Evolutionary conservation across 2,797 vertebrate genomes (phyloP).

Genomic region (Typhlichthys eigenmanni): DNA sequence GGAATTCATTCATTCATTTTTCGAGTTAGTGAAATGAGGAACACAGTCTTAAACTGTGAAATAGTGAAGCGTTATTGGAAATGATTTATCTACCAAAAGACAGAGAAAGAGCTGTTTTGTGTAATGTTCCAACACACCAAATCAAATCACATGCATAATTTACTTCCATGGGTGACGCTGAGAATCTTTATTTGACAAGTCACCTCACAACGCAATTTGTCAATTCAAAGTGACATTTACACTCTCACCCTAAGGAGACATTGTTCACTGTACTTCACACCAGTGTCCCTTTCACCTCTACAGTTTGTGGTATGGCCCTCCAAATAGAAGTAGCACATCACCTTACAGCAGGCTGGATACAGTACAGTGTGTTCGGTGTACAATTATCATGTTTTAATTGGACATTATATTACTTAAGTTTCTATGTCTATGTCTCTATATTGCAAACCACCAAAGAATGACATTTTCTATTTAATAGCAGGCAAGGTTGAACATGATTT

Average conservation of each 20-base stretch:
- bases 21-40: not conserved
- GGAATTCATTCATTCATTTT: too few species aligned
- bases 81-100: not conserved
- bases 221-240: constrained; percentile 68
- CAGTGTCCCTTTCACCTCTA: constrained; percentile 23
- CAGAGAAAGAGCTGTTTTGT: constrained; percentile 21
- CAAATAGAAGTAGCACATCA: too few species aligned
- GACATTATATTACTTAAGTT: too few species aligned
- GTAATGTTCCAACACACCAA: constrained; percentile 19
- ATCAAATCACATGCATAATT: constrained; percentile 45
- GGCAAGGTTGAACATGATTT: not conserved
- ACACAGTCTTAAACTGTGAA: not conserved
- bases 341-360: too few species aligned
- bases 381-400: too few species aligned
- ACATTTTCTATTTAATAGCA: constrained; percentile 9
- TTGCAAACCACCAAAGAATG: constrained; percentile 5
- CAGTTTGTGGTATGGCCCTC: too few species aligned
- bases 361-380: too few species aligned
- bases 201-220: constrained; percentile 54
- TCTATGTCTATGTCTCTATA: too few species aligned
- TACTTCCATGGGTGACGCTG: constrained; percentile 35
- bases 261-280: constrained; percentile 14
- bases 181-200: constrained; percentile 66
- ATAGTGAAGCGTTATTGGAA: not conserved
- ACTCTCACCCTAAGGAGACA: constrained; percentile 46